These are phyloP conservation scores for Pao palembangensis DNA, from an alignment of 2,113 vertebrate genomes.

Conservation along the genomic window DNA sequence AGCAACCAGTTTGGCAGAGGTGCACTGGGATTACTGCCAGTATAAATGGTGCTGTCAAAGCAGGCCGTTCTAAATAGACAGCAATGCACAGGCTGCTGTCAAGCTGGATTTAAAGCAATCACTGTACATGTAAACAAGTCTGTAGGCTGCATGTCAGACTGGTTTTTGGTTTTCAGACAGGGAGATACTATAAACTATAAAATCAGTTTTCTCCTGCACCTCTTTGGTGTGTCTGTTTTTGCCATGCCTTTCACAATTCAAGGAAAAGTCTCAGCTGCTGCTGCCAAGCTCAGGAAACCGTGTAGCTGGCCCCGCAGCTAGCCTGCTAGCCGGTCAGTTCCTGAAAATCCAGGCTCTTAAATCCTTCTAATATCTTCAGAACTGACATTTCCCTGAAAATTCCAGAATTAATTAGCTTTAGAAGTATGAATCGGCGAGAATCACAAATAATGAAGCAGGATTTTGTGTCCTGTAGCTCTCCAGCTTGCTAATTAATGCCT, in stretches of 20 bases:
- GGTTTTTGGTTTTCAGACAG: no score
- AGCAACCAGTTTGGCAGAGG: constrained; percentile 41
- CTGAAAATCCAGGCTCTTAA: no score
- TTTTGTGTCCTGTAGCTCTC: no score
- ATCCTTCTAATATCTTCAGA: no score
- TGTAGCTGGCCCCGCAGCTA: constrained; percentile 76
- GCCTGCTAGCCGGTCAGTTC: not conserved
- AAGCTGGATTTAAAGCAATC: constrained; percentile 37
- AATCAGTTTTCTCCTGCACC: constrained; percentile 77
- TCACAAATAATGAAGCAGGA: no score
- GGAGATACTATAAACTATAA: not conserved
- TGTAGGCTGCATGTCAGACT: no score
- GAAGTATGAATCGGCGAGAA: no score
- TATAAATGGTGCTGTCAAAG: constrained; percentile 50
- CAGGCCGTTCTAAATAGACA: constrained; percentile 48
- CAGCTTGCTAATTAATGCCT: no score
- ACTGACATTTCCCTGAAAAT: no score
- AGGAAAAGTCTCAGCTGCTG: constrained; percentile 82
- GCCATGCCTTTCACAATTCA: constrained; percentile 78
- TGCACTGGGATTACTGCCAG: constrained; percentile 40
- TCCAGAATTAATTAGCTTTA: no score
- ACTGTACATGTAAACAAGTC: constrained; percentile 15
- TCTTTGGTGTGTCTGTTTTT: constrained; percentile 77
- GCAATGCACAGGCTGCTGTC: constrained; percentile 36
- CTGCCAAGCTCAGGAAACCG: constrained; percentile 86